A percentile compares a stretch with the other conserved stretches of the same genome.
These are phyloP conservation scores for Amblyopsis hoosieri DNA, from an alignment of 2,797 vertebrate genomes.

Conservation along the genomic window DNA sequence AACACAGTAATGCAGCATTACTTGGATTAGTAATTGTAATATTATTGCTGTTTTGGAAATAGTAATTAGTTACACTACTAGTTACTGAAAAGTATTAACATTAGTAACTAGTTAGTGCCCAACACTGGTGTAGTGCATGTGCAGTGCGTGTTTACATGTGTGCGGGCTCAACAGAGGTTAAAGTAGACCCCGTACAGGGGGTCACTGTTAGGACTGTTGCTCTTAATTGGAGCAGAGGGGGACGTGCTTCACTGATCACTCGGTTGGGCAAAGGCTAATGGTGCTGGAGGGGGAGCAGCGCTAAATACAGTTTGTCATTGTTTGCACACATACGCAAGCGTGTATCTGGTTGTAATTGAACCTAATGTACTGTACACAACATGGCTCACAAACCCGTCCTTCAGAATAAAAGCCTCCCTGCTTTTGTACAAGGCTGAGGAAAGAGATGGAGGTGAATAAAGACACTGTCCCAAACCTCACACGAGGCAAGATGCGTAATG, in stretches of 20 bases:
- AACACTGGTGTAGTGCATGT: not conserved
- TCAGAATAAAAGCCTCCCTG: not conserved
- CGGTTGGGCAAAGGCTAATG: conserved; percentile 42
- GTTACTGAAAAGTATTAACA: too few species aligned
- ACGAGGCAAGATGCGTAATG: too few species aligned
- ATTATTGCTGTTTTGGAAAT: too few species aligned
- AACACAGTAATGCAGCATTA: too few species aligned
- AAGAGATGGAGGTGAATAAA: conserved; percentile 23
- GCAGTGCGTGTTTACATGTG: not conserved
- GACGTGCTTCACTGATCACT: conserved; percentile 43
- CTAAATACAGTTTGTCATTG: conserved; percentile 9
- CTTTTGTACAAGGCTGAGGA: not conserved
- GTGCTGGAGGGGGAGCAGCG: conserved; percentile 15
- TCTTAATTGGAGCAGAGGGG: conserved; percentile 51
- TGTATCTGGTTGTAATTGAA: conserved; percentile 11
- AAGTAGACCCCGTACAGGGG: not conserved
- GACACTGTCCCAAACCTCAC: not conserved
- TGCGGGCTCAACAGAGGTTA: not conserved
- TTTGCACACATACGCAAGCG: not conserved
- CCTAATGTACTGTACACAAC: too few species aligned
- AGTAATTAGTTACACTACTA: too few species aligned
- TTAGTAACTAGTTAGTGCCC: not conserved
- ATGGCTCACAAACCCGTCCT: not conserved
- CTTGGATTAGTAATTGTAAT: too few species aligned
- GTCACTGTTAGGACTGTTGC: conserved; percentile 26